Evolutionary conservation across 2,113 vertebrate species (phyloP).

Genomic region (Verasper variegatus): DNA sequence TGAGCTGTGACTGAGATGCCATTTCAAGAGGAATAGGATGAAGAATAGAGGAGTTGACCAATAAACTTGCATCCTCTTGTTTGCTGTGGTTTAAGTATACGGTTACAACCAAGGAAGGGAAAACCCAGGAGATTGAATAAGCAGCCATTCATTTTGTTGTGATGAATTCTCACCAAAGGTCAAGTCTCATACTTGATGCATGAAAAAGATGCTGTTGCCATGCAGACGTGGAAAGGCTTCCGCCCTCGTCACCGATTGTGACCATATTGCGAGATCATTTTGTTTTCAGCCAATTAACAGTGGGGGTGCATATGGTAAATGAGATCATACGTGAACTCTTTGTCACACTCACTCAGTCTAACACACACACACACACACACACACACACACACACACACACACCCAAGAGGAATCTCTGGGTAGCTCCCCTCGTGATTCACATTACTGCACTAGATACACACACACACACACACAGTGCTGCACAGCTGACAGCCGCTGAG

Average conservation of each 20-base stretch:
- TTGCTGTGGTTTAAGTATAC: constrained; percentile 13
- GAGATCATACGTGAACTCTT: constrained; percentile 19
- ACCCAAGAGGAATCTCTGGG: constrained; percentile 29
- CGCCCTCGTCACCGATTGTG: constrained; percentile 17
- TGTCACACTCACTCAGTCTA: neutral
- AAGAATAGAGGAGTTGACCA: too few relatives aligned
- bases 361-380: neutral
- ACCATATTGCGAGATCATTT: constrained; percentile 19
- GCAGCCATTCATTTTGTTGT: constrained; percentile 14
- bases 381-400: neutral
- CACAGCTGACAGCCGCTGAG: constrained; percentile 64
- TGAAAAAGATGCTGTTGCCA: constrained; percentile 20
- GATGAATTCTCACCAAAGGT: constrained; percentile 29
- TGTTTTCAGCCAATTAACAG: constrained; percentile 16
- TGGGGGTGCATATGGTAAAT: constrained; percentile 17
- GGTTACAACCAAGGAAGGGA: neutral
- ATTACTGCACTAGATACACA: constrained; percentile 63
- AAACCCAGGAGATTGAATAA: neutral
- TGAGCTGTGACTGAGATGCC: constrained; percentile 2
- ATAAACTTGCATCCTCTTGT: neutral
- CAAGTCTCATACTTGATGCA: constrained; percentile 9
- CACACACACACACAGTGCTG: constrained; percentile 13
- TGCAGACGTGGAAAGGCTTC: constrained; percentile 32
- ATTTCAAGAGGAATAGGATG: too few relatives aligned
- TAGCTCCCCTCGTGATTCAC: constrained; percentile 70